A percentile compares a stretch with the other conserved stretches of the same genome.
Evolutionary conservation across 2,888 invertebrate genomes (phyloP).

Genomic region (Eupithecia centaureata): DNA sequence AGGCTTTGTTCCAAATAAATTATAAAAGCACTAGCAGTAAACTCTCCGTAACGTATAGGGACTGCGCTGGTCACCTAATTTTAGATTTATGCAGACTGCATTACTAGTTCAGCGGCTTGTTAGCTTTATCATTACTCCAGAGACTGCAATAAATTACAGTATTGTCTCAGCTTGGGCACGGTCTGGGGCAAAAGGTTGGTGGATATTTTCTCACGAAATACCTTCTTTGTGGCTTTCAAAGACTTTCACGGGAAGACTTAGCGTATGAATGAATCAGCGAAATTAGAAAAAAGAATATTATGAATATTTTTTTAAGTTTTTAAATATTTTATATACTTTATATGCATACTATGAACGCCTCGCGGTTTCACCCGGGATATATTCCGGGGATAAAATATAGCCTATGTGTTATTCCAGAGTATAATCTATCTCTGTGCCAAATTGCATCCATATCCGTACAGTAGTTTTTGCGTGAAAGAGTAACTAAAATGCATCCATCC

Average conservation of each 20-base stretch:
- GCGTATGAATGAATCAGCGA: too few relatives aligned
- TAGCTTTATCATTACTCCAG: constrained; percentile 66
- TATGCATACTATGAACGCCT: too few relatives aligned
- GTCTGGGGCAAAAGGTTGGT: constrained; percentile 4
- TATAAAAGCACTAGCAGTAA: constrained; percentile 12
- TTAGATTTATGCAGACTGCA: constrained; percentile 55
- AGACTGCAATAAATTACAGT: constrained; percentile 63
- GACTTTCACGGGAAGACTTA: background rate
- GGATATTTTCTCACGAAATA: background rate
- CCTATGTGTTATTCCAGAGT: too few relatives aligned
- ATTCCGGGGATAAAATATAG: too few relatives aligned
- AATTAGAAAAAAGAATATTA: too few relatives aligned
- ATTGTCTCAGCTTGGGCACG: constrained; percentile 57
- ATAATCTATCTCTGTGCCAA: too few relatives aligned
- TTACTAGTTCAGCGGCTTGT: constrained; percentile 63
- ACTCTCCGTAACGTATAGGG: constrained; percentile 24
- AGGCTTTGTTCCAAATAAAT: constrained; percentile 10
- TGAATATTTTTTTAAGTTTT: too few relatives aligned
- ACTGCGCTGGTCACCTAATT: constrained; percentile 50
- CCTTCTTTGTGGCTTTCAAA: background rate
- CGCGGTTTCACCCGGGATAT: too few relatives aligned
- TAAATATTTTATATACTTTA: too few relatives aligned
- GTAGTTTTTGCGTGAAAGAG: too few relatives aligned
- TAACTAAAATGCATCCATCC: too few relatives aligned
- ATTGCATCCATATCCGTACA: too few relatives aligned